phyloP scores from a whole-genome alignment of 2,888 invertebrate genomes.

The Rosalia funebris region DNA sequence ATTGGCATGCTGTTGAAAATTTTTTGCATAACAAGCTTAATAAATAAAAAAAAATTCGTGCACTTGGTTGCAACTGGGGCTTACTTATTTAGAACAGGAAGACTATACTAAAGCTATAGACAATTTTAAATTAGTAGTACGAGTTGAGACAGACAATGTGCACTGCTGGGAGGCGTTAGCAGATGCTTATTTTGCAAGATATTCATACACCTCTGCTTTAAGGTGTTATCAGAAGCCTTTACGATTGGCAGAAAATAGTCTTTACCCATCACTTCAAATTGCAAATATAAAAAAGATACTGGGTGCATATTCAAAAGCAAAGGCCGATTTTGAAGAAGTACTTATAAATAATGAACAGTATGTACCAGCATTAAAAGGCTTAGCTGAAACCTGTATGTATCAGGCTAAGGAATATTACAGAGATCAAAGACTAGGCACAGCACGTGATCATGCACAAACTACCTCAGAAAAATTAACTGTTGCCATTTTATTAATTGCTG shows the following conservation, averaged over 20 bases:
- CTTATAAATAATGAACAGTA: conserved; percentile 69
- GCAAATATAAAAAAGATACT: conserved; percentile 76
- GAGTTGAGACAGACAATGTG: conserved; percentile 75
- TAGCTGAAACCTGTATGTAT: conserved; percentile 82
- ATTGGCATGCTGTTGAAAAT: conserved; percentile 73
- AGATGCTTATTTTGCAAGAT: conserved; percentile 88
- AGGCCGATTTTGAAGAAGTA: conserved; percentile 73
- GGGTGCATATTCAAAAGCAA: conserved; percentile 79
- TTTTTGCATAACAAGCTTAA: conserved; percentile 68
- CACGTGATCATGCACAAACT: conserved; percentile 77
- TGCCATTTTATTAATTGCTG: too few species aligned
- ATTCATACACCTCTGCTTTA: conserved; percentile 89
- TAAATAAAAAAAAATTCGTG: conserved; percentile 69
- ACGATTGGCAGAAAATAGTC: conserved; percentile 71
- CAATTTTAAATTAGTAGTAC: conserved; percentile 78
- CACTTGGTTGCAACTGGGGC: conserved; percentile 86
- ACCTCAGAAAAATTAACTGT: conserved; percentile 75
- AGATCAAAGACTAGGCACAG: conserved; percentile 77
- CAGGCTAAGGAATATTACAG: conserved; percentile 74
- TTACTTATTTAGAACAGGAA: conserved; percentile 79
- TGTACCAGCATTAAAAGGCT: conserved; percentile 81
- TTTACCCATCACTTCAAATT: conserved; percentile 80
- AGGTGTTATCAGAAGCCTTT: conserved; percentile 86
- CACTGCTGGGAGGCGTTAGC: conserved; percentile 88
- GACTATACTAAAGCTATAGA: conserved; percentile 81